Base-by-base conservation (phyloP, 2,888 invertebrate species). In the Unio pictorum region DNA sequence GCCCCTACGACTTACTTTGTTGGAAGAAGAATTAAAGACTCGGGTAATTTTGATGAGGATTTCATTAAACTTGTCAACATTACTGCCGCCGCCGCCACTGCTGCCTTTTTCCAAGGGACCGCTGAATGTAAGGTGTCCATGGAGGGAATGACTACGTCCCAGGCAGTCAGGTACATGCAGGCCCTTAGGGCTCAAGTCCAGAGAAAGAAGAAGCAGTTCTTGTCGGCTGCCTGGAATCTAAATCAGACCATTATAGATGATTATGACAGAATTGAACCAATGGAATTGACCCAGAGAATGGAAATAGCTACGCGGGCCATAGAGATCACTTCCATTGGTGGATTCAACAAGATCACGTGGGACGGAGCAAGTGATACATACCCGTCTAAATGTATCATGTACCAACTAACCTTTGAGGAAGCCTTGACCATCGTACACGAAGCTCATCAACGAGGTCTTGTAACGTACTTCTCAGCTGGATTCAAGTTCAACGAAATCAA, bases 301-400 rank as follows among this genome's bases (percentile, higher is more conserved):
- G 78, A 77, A n/a, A 82, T 82, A 18, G 82, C 79, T 23, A 66
- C 73, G 30, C 65, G 77, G 59, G 82, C 80, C 11, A 73, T 82
- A 17, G 76, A 79, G 58, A 78, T 81, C 60, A 81, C 81, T 0
- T 75, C 75, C 8, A 56, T 74, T 11, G 82, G 82, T 17, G 81
- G 82, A 15, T 82, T 82, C 67, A 78, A 81, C 65, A 82, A 81
- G 60, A 65, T 82, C 8, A 82, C 81, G 1, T 81, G 81, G 80
- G 81, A 82, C 55, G 81, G 82, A n/a, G 82, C 82, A 28, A 79
- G 80, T 59, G 82, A 82, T 70, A 76, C 81, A 61, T 82, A 82
- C 65, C 82, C 82, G 8, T 81, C 81, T 26, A 77, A 81, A 57
- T 82, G 82, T 61, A 82, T 82, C 73, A 82, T 82, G 81, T 81